Conservation (phyloP, 2,888 invertebrate species). For the Steromphala cineraria region DNA sequence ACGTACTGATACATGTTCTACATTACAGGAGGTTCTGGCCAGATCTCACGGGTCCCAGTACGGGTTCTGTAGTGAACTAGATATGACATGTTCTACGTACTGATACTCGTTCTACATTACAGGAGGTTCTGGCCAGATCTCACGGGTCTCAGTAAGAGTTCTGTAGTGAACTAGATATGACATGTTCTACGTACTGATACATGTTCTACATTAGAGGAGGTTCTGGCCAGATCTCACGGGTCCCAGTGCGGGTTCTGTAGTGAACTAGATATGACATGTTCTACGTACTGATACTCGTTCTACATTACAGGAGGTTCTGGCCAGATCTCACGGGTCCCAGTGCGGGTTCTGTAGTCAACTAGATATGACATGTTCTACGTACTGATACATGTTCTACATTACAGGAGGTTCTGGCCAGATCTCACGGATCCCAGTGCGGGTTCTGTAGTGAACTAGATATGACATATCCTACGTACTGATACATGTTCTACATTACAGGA, state of each 20-base stretch:
- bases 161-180: slow-evolving; percentile 78
- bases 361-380: no score
- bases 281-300: background rate
- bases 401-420: slow-evolving; percentile 83
- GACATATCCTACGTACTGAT: no score
- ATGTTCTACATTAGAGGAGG: slow-evolving; percentile 46
- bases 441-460: no score
- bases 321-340: slow-evolving; percentile 93
- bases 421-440: slow-evolving; percentile 96
- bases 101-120: slow-evolving; percentile 1
- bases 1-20: background rate
- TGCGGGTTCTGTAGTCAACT: slow-evolving; percentile 88
- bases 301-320: slow-evolving; percentile 79
- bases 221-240: slow-evolving; percentile 92
- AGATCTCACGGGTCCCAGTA: slow-evolving; percentile 95
- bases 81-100: no score
- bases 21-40: slow-evolving; percentile 80
- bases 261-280: no score
- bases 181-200: background rate
- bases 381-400: background rate
- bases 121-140: slow-evolving; percentile 85
- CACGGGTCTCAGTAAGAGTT: slow-evolving; percentile 97
- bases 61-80: slow-evolving; percentile 85
- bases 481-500: slow-evolving; percentile 46
- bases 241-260: slow-evolving; percentile 96